Evolutionary conservation across 2,797 vertebrate species (phyloP).

Genomic region (Ciconia nigra): DNA sequence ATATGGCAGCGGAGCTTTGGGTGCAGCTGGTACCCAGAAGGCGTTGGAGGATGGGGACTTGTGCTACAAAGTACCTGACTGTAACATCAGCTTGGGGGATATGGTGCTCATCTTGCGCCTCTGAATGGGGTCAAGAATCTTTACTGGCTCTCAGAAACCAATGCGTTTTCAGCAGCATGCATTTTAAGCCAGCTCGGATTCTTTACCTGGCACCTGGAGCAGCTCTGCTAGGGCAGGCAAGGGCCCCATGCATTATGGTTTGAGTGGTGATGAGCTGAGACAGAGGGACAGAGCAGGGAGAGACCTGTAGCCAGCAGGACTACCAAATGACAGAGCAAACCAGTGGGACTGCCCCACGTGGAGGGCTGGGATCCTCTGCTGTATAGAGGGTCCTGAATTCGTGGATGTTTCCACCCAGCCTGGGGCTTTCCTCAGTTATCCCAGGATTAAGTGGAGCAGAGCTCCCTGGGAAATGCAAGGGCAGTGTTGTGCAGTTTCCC

Average conservation of each 20-base stretch:
- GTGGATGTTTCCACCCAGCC: fast-evolving
- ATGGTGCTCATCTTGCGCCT: not conserved
- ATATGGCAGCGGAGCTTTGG: not conserved
- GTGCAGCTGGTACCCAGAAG: not conserved
- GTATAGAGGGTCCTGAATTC: not conserved
- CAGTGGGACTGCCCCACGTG: fast-evolving
- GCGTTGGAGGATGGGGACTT: not conserved
- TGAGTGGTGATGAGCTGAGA: not conserved
- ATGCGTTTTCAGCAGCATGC: not conserved
- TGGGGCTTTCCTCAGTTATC: not conserved
- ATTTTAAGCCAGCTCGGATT: not conserved
- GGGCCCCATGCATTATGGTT: fast-evolving
- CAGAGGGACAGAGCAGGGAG: not conserved
- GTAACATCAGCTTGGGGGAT: not conserved
- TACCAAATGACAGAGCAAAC: not conserved
- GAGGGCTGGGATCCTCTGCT: not conserved
- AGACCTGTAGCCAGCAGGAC: not conserved
- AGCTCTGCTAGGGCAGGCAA: not conserved
- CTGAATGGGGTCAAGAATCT: not conserved
- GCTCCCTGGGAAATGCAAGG: not conserved
- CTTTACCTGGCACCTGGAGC: not conserved
- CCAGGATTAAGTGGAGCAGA: not conserved
- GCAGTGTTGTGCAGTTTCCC: not conserved
- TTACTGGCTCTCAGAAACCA: not conserved
- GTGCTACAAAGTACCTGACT: not conserved